Evolutionary conservation across 2,113 vertebrate species (phyloP).

Genomic region (Sphaerodactylus townsendi): DNA sequence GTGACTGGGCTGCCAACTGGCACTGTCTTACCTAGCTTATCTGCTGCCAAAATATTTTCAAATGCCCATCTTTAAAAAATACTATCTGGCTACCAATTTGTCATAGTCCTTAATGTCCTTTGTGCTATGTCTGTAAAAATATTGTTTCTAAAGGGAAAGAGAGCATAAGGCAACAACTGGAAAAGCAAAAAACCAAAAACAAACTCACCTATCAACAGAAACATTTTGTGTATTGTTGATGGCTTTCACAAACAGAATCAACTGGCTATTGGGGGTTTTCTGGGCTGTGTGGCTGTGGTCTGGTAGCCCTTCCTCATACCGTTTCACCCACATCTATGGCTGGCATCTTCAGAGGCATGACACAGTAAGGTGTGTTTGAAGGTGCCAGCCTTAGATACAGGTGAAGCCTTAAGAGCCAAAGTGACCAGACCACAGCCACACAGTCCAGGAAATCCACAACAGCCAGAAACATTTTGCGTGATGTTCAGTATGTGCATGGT

Average conservation of each 20-base stretch:
- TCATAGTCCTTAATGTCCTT: background rate
- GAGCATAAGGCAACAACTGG: background rate
- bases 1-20: conserved; percentile 41
- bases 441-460: no score
- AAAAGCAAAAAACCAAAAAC: background rate
- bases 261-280: no score
- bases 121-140: background rate
- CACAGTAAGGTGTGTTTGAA: no score
- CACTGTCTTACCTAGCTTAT: background rate
- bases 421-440: no score
- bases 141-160: background rate
- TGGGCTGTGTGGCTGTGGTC: no score
- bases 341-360: no score
- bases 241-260: no score
- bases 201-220: no score
- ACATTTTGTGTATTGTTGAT: background rate
- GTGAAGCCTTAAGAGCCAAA: no score
- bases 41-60: conserved; percentile 13
- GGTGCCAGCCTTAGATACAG: no score
- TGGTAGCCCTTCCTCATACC: no score
- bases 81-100: background rate
- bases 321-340: no score
- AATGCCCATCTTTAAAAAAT: background rate
- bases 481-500: background rate
- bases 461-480: background rate